Evolutionary conservation across 2,113 vertebrate species (phyloP).

Genomic region (Prietella phreatophila): DNA sequence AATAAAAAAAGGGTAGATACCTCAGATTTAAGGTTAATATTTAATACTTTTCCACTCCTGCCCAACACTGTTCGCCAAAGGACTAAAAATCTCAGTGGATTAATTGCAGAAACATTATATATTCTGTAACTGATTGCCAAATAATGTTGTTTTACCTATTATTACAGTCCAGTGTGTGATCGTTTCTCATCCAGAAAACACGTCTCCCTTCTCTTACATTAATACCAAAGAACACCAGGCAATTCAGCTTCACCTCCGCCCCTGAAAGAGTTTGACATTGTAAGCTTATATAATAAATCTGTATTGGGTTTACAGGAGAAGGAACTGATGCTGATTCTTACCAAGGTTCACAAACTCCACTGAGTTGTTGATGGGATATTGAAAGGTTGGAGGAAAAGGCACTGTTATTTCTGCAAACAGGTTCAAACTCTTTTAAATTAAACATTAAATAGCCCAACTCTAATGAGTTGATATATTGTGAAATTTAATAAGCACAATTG

Average conservation of each 20-base stretch:
- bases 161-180: accelerated
- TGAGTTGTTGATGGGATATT: conserved; percentile 32
- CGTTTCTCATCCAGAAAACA: conserved; percentile 46
- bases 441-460: not conserved
- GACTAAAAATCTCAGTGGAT: not conserved
- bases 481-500: not conserved
- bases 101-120: not conserved
- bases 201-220: not conserved
- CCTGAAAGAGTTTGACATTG: conserved; percentile 42
- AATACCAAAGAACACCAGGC: conserved; percentile 58
- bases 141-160: conserved; percentile 15
- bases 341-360: conserved; percentile 15
- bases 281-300: not conserved
- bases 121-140: not conserved
- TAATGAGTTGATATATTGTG: not conserved
- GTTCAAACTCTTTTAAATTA: not conserved
- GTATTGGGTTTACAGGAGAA: not conserved
- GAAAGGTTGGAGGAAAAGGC: not conserved
- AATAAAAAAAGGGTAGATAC: too few species aligned
- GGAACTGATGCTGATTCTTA: not conserved
- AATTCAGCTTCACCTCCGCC: conserved; percentile 49
- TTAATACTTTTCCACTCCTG: not conserved
- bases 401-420: not conserved
- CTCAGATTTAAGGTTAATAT: too few species aligned
- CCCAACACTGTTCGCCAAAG: not conserved